Evolutionary conservation across 35 echinoderm and acorn worm species (phyloP).

Genomic region (Heliocidaris tuberculata): DNA sequence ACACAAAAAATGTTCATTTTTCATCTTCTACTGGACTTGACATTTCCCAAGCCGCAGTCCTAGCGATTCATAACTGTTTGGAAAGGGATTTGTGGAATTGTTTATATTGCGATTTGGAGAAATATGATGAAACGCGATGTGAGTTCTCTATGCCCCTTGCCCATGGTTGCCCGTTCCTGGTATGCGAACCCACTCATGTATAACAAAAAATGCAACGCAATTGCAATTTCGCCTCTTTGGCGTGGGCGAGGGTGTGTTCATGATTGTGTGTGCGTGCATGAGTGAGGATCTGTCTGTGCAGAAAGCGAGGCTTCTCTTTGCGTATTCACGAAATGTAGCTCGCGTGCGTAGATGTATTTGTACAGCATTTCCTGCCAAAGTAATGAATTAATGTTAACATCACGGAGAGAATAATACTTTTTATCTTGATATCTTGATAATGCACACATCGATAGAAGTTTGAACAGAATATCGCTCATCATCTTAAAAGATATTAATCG

Average conservation of each 20-base stretch:
- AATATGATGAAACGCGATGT: neutral
- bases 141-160: neutral
- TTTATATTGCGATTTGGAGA: neutral
- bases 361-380: neutral
- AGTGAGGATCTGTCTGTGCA: neutral
- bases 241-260: neutral
- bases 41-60: neutral
- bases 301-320: neutral
- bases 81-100: neutral
- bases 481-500: neutral
- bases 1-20: neutral
- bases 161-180: neutral
- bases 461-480: neutral
- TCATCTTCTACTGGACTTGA: neutral
- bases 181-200: neutral
- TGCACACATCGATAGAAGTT: neutral
- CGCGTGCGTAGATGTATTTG: neutral
- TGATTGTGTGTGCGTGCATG: neutral
- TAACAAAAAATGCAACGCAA: neutral
- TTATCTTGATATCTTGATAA: neutral
- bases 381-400: constrained; percentile 4
- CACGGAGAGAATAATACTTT: neutral
- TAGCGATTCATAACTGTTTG: neutral
- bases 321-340: neutral
- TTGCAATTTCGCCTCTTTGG: neutral